Evolutionary conservation across 2,113 vertebrate species (phyloP), one percentile per base, ranked within the genome.

Genomic region (Anser cygnoides): DNA sequence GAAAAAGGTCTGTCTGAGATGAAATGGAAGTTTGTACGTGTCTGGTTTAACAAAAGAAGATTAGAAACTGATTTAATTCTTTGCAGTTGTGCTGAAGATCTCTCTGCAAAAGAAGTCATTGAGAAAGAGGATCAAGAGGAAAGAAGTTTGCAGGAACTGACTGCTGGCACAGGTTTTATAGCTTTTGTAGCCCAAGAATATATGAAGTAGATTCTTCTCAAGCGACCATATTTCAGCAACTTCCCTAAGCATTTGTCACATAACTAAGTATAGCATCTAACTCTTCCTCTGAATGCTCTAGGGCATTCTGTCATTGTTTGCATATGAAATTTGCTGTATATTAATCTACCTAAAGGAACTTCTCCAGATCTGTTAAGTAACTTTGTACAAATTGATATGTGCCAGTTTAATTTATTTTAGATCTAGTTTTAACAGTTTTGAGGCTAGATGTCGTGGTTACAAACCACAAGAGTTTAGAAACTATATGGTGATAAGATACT

Each of bases 51-150:
- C 91, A 94, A 43, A 95, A 95, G 92, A 93, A 84, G 94, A 96
- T 95, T 95, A 96, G 96, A 95, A 96, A 97, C 84, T 97, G 94
- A 75, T 97, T 96, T 96, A 97, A 96, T 97, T 97, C 96, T 97
- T 97, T 96, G 95, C 96, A 97, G 96, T 97, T 97, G 96, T 95
- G 89, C 70, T 96, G 96, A 96, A 97, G 95, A 97, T 93, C 92
- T 96, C 80, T 97, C 95, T 94, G 94, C 96, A 97, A 94, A 86
- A 95, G 96, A 97, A 97, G 95, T 94, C 92, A 93, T 95, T 97
- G 96, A 97, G 93, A 97, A 96, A 95, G 92, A 96, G 87, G 96
- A 96, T 89, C 94, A 96, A 95, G 96, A 97, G 95, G 95, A 96
- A 96, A 95, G 95, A 97, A 92, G 94, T 93, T 97, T 97, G 91